These are phyloP conservation scores for Myiothlypis chrysogaster DNA, from an alignment of 2,797 vertebrate species.

Conservation along the genomic window DNA sequence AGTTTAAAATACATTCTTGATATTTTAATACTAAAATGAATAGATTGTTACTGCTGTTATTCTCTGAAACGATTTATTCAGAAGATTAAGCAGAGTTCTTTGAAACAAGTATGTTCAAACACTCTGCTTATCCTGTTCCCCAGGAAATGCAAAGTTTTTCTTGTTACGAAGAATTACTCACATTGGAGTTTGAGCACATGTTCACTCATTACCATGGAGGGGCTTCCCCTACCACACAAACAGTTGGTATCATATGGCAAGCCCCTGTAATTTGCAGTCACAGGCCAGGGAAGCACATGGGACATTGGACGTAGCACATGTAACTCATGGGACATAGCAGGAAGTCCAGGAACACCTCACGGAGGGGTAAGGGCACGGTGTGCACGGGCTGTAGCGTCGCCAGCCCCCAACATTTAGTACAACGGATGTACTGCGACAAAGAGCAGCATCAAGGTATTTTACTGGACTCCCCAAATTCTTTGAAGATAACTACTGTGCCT, in stretches of 20 bases:
- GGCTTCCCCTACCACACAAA: background rate
- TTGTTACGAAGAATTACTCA: background rate
- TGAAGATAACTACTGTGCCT: background rate
- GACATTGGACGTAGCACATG: background rate
- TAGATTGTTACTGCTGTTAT: background rate
- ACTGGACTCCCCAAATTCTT: background rate
- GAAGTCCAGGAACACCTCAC: background rate
- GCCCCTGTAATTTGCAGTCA: background rate
- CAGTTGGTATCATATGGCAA: background rate
- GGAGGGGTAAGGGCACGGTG: background rate
- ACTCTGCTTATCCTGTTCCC: background rate
- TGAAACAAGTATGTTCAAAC: background rate
- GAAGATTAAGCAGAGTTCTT: background rate
- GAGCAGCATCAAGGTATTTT: background rate
- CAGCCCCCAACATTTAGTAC: background rate
- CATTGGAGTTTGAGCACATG: background rate
- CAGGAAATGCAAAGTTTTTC: background rate
- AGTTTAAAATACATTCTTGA: conserved; percentile 38
- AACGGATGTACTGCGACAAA: background rate
- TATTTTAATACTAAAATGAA: conserved; percentile 34
- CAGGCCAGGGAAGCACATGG: background rate
- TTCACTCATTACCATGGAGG: background rate
- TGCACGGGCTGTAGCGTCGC: no score
- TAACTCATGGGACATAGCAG: background rate
- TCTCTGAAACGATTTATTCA: background rate